Evolutionary conservation across 2,113 vertebrate species (phyloP).

Genomic region (Vulpes vulpes): DNA sequence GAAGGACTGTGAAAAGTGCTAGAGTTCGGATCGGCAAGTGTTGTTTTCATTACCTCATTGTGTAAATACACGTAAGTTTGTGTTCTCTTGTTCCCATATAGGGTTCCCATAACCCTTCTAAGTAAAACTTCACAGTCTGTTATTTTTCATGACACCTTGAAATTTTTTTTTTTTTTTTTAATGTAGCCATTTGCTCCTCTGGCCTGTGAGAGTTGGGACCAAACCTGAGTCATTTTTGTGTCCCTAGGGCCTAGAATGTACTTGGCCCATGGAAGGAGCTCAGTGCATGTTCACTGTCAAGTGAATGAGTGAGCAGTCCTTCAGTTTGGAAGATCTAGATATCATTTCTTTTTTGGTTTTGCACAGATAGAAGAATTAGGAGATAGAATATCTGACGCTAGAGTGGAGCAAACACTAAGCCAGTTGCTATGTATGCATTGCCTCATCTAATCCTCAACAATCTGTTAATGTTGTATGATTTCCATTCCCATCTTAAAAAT

Average conservation of each 20-base stretch:
- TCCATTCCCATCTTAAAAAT: background rate
- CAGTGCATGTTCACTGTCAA: background rate
- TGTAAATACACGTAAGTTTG: background rate
- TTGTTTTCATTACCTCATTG: background rate
- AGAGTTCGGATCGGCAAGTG: background rate
- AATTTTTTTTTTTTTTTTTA: background rate
- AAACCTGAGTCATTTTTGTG: background rate
- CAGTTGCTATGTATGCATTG: background rate
- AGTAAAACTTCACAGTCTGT: background rate
- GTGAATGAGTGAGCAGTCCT: background rate
- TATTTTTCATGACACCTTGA: background rate
- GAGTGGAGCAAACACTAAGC: background rate
- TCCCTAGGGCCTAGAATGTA: background rate
- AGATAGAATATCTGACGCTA: background rate
- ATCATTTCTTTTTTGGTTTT: constrained; percentile 22
- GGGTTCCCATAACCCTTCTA: background rate
- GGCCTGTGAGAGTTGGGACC: background rate
- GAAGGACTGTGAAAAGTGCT: background rate
- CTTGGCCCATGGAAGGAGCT: background rate
- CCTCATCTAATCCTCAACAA: background rate
- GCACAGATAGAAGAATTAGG: background rate
- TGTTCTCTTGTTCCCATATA: background rate
- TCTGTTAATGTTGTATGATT: background rate
- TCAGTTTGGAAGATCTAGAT: background rate
- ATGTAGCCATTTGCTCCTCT: background rate